A percentile compares a stretch with the other conserved stretches of the same genome.
These are phyloP conservation scores for Acrobasis consociella DNA, from an alignment of 2,888 invertebrate species.

Conservation along the genomic window DNA sequence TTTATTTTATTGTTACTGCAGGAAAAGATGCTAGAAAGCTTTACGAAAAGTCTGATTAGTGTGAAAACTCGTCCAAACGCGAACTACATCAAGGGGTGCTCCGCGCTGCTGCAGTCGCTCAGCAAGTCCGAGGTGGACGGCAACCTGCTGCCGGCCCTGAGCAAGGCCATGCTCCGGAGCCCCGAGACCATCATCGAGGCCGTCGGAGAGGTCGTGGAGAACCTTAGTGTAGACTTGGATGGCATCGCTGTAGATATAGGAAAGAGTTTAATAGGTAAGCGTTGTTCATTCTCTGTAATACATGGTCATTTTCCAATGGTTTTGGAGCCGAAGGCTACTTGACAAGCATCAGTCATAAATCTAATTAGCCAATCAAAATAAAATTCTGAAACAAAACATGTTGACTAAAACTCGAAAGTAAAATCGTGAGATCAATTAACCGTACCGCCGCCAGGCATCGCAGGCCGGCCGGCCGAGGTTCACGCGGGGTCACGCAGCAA, in stretches of 20 bases:
- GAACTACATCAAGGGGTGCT: slow-evolving; percentile 86
- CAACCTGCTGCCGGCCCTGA: slow-evolving; percentile 90
- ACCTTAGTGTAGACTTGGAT: slow-evolving; percentile 89
- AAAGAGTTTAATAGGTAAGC: slow-evolving; percentile 89
- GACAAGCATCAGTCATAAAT: no score
- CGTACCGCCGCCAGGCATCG: no score
- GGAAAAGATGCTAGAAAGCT: slow-evolving; percentile 85
- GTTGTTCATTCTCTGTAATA: not conserved
- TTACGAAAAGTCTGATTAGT: slow-evolving; percentile 89
- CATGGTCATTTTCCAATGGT: no score
- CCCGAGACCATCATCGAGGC: slow-evolving; percentile 95
- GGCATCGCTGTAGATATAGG: slow-evolving; percentile 90
- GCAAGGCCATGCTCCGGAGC: slow-evolving; percentile 95
- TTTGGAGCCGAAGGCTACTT: no score
- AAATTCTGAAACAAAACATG: no score
- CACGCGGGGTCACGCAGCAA: no score
- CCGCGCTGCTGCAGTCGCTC: slow-evolving; percentile 85
- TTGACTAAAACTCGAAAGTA: no score
- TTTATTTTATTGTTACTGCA: slow-evolving; percentile 48
- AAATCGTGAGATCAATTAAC: no score
- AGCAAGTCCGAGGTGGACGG: slow-evolving; percentile 87
- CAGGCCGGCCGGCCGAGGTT: no score
- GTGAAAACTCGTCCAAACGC: slow-evolving; percentile 89
- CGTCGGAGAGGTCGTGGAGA: slow-evolving; percentile 89
- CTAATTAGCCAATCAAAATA: no score